phyloP scores from a whole-genome alignment of 2,888 invertebrate species.

The Perizoma flavofasciatum region DNA sequence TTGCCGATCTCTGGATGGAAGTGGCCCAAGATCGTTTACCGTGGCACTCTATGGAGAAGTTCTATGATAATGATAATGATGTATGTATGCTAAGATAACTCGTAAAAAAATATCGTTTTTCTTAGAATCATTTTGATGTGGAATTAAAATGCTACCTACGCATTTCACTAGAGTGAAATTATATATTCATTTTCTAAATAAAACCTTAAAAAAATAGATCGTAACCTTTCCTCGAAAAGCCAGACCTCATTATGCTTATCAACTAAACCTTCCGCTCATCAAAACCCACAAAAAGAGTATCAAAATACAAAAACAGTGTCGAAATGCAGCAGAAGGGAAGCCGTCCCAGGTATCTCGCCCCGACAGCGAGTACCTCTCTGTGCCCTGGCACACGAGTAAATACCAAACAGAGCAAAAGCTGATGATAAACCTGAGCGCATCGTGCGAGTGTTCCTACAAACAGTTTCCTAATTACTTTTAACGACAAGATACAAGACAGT shows the following conservation, averaged over 20 bases:
- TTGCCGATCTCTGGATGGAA: too few relatives aligned
- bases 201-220: slow-evolving; percentile 5
- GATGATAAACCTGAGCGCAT: too few relatives aligned
- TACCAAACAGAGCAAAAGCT: not conserved
- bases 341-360: slow-evolving; percentile 23
- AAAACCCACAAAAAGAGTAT: slow-evolving; percentile 23
- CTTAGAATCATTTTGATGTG: too few relatives aligned
- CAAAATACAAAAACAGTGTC: slow-evolving; percentile 26
- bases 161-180: slow-evolving; percentile 1
- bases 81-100: too few relatives aligned
- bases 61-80: too few relatives aligned
- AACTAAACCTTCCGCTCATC: slow-evolving; percentile 22
- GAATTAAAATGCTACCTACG: too few relatives aligned
- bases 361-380: slow-evolving; percentile 1
- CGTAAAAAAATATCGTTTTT: too few relatives aligned
- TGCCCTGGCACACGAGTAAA: slow-evolving; percentile 3
- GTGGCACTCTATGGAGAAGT: too few relatives aligned
- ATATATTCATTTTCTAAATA: slow-evolving; percentile 3
- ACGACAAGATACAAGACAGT: too few relatives aligned
- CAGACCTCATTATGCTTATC: slow-evolving; percentile 24
- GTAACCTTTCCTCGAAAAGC: slow-evolving; percentile 10
- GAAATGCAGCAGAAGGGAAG: slow-evolving; percentile 24
- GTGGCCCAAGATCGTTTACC: too few relatives aligned
- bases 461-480: too few relatives aligned
- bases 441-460: too few relatives aligned